Evolutionary conservation across 2,888 invertebrate species (phyloP).

Genomic region (Smittia sp.): DNA sequence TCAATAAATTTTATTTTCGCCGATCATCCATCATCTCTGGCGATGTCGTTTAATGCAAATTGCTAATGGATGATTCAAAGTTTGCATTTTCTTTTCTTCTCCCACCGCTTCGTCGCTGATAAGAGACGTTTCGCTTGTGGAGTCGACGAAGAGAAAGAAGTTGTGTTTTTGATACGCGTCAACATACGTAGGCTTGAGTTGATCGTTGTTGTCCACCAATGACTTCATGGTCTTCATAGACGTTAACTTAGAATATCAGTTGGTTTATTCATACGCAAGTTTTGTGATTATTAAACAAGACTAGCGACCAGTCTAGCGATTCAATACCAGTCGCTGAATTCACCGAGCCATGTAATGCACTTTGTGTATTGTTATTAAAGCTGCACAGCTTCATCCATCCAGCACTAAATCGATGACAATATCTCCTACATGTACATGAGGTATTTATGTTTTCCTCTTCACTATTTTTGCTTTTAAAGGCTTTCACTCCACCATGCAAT

Average conservation of each 20-base stretch:
- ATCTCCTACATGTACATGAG: slow-evolving; percentile 14
- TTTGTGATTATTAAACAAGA: no score
- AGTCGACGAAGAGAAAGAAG: not conserved
- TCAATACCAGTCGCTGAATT: not conserved
- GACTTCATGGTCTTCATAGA: no score
- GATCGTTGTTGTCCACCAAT: no score
- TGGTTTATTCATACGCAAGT: no score
- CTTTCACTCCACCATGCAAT: not conserved
- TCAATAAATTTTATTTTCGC: slow-evolving; percentile 16
- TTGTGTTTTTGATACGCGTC: slow-evolving; percentile 17
- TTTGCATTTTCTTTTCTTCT: slow-evolving; percentile 19
- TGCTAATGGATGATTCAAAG: slow-evolving; percentile 26
- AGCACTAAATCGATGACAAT: slow-evolving; percentile 25
- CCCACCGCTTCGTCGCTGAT: not conserved
- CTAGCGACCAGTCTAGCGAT: no score
- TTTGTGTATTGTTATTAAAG: slow-evolving; percentile 35
- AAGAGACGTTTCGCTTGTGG: slow-evolving; percentile 7
- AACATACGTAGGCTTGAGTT: slow-evolving; percentile 7
- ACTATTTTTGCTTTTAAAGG: not conserved
- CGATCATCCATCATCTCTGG: slow-evolving; percentile 10
- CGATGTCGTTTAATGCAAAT: slow-evolving; percentile 25
- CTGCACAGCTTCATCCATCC: slow-evolving; percentile 15
- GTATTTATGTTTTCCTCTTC: slow-evolving; percentile 23
- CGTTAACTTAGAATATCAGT: no score
- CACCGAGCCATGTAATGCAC: slow-evolving; percentile 16